A percentile compares a stretch with the other conserved stretches of the same genome.
Evolutionary conservation across 1,140 invertebrate species (phyloP).

Genomic region (Caenorhabditis tropicalis): DNA sequence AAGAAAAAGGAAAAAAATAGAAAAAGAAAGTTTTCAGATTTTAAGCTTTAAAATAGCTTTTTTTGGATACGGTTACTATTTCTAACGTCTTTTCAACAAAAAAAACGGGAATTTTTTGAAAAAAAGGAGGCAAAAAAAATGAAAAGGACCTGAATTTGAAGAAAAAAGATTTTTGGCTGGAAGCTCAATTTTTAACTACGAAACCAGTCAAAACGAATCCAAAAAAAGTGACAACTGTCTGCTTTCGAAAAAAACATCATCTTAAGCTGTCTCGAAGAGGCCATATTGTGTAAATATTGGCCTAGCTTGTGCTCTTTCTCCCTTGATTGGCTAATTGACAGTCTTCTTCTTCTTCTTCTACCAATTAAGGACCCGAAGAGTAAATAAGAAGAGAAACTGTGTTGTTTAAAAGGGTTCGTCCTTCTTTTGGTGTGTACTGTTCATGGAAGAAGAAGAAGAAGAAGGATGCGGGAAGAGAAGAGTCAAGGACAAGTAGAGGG

Average conservation of each 20-base stretch:
- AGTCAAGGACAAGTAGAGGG: background rate
- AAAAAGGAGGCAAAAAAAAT: too few relatives aligned
- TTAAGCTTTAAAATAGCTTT: too few relatives aligned
- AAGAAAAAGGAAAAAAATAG: too few relatives aligned
- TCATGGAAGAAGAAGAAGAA: background rate
- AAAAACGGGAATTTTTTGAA: too few relatives aligned
- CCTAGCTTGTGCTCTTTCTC: background rate
- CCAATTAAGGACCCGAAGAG: background rate
- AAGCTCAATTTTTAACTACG: too few relatives aligned
- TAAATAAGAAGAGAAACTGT: background rate
- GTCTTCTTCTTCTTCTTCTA: constrained; percentile 1
- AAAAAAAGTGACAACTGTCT: background rate
- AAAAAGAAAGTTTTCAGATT: too few relatives aligned
- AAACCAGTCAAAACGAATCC: background rate
- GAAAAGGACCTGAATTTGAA: too few relatives aligned
- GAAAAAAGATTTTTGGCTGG: too few relatives aligned
- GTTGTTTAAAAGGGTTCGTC: background rate
- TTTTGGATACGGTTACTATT: too few relatives aligned
- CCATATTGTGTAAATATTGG: constrained; percentile 34
- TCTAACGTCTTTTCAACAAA: too few relatives aligned
- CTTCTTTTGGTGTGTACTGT: too few relatives aligned
- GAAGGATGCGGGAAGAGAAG: background rate
- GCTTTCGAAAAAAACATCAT: background rate
- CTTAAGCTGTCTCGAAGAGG: background rate
- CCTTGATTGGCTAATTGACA: constrained; percentile 29